These are phyloP conservation scores for Phrynosoma platyrhinos DNA, from an alignment of 2,113 vertebrate species.

Conservation along the genomic window DNA sequence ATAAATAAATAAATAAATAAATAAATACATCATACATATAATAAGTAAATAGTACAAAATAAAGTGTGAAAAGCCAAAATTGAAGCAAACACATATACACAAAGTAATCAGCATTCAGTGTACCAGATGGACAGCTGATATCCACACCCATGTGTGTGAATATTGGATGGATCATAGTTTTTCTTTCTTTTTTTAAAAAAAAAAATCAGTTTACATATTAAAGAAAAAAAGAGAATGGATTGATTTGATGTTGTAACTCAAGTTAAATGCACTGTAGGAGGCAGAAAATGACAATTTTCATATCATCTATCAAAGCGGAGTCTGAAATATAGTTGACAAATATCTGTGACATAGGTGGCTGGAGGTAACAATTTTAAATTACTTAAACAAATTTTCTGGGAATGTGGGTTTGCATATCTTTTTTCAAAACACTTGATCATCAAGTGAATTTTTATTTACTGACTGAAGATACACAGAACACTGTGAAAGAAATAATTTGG, in stretches of 20 bases:
- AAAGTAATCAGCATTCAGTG: background rate
- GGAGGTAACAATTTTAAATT: background rate
- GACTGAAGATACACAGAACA: background rate
- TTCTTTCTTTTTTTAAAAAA: background rate
- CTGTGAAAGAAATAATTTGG: background rate
- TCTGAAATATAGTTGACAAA: slow-evolving; percentile 2
- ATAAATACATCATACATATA: background rate
- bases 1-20: too few species aligned
- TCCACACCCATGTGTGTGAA: background rate
- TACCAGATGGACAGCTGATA: background rate
- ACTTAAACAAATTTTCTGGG: background rate
- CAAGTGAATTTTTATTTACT: background rate
- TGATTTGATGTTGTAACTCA: background rate
- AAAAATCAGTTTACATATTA: background rate
- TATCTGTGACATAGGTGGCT: background rate
- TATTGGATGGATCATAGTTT: background rate
- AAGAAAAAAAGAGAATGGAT: background rate
- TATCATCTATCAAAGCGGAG: background rate
- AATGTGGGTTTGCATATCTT: background rate
- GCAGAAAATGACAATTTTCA: slow-evolving; percentile 7
- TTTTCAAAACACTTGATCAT: background rate
- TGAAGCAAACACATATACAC: background rate
- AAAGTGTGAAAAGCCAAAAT: background rate
- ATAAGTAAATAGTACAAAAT: background rate
- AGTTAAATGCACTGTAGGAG: background rate